Conservation (phyloP, 2,797 vertebrate species). For the Oreochromis mossambicus region DNA sequence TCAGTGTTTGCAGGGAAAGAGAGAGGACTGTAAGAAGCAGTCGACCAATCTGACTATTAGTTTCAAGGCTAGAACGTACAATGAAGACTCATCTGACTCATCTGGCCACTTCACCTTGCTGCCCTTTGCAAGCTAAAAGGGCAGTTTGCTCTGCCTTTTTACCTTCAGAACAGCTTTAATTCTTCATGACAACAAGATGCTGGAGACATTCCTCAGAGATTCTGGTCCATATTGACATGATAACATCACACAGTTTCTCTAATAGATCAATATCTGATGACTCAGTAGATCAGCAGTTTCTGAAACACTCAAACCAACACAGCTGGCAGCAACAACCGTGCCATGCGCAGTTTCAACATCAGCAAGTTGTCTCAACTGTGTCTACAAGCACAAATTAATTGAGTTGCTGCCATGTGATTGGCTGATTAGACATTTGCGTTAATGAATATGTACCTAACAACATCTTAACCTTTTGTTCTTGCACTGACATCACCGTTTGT, state of each 20-base stretch:
- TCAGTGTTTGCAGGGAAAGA: background rate
- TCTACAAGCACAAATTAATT: background rate
- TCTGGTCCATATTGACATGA: background rate
- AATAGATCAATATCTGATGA: background rate
- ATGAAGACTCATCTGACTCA: background rate
- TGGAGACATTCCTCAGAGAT: background rate
- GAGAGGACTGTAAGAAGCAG: background rate
- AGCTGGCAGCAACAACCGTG: background rate
- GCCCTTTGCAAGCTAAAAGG: background rate
- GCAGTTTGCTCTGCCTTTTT: background rate
- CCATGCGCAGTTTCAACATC: background rate
- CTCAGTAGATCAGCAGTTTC: background rate
- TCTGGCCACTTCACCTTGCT: background rate
- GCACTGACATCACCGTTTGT: background rate
- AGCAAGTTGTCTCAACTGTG: background rate
- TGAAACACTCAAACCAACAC: background rate
- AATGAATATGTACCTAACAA: background rate
- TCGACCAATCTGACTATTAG: background rate
- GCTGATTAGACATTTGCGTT: background rate
- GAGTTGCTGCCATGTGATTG: background rate
- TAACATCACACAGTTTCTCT: background rate
- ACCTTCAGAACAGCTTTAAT: background rate
- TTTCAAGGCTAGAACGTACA: background rate
- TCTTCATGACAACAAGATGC: background rate
- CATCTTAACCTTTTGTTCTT: background rate